A percentile compares a stretch with the other conserved stretches of the same genome.
Evolutionary conservation across 2,888 invertebrate genomes (phyloP).

Genomic region (Leuctra nigra): DNA sequence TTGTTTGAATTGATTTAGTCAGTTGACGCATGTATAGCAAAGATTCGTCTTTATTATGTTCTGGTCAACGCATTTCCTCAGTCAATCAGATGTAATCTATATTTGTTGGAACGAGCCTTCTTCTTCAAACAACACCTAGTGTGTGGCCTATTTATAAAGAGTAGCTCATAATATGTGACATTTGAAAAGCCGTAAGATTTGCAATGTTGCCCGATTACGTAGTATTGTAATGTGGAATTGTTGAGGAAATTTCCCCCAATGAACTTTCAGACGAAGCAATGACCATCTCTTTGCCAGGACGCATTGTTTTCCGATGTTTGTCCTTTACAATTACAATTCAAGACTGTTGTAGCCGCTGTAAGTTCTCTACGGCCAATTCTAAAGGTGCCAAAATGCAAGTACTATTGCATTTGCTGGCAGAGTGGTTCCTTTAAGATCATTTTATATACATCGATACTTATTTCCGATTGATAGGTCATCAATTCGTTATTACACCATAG

Average conservation of each 20-base stretch:
- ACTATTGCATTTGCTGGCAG: not conserved
- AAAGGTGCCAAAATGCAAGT: conserved; percentile 15
- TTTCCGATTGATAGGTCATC: conserved; percentile 2
- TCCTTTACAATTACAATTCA: conserved; percentile 14
- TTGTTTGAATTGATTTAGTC: too few species aligned
- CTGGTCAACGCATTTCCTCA: too few species aligned
- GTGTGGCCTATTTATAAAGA: conserved; percentile 22
- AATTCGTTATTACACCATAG: conserved; percentile 1
- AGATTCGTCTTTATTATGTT: too few species aligned
- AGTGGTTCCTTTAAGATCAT: conserved; percentile 1
- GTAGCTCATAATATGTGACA: conserved; percentile 22
- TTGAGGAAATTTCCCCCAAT: conserved; percentile 11
- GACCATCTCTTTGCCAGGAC: conserved; percentile 1
- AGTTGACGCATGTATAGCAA: too few species aligned
- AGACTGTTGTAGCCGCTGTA: conserved; percentile 9
- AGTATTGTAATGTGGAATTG: conserved; percentile 5
- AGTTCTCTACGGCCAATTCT: not conserved
- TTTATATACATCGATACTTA: conserved; percentile 2
- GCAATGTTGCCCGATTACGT: too few species aligned
- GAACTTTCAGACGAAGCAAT: not conserved
- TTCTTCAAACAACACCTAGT: too few species aligned
- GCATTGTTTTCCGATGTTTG: not conserved
- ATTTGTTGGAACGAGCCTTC: too few species aligned
- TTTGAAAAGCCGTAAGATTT: conserved; percentile 1
- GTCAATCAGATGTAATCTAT: too few species aligned